Evolutionary conservation across 2,888 invertebrate genomes (phyloP).

Genomic region (Apamea anceps): DNA sequence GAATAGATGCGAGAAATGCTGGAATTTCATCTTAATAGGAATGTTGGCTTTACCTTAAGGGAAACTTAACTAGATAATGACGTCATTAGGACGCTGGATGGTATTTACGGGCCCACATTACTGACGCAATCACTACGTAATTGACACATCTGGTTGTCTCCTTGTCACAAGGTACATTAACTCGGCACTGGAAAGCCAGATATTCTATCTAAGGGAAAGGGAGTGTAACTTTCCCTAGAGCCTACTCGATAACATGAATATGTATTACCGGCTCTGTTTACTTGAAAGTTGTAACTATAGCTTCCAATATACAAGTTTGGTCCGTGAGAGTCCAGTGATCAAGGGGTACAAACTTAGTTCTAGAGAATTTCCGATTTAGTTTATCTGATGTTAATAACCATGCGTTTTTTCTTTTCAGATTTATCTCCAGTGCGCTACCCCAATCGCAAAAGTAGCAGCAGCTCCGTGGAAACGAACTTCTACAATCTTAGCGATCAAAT

Average conservation of each 20-base stretch:
- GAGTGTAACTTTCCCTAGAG: conserved; percentile 67
- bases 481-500: conserved; percentile 92
- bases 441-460: conserved; percentile 91
- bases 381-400: not conserved
- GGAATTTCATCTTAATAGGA: conserved; percentile 48
- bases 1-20: conserved; percentile 46
- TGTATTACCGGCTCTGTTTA: conserved; percentile 62
- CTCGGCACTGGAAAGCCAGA: conserved; percentile 55
- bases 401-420: conserved; percentile 85
- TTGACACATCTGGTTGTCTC: conserved; percentile 44
- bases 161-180: conserved; percentile 48
- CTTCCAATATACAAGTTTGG: conserved; percentile 24
- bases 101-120: conserved; percentile 31
- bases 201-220: conserved; percentile 61
- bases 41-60: conserved; percentile 40
- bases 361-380: not conserved
- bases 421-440: conserved; percentile 92
- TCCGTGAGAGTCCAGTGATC: not conserved
- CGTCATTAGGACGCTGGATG: conserved; percentile 35
- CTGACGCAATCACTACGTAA: conserved; percentile 52
- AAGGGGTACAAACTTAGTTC: not conserved
- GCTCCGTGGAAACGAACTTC: conserved; percentile 92
- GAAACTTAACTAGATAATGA: conserved; percentile 48
- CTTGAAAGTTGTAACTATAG: conserved; percentile 55
- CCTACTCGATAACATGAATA: conserved; percentile 63